Evolutionary conservation across 2,888 invertebrate species (phyloP).

Genomic region (Lasioglossum zephyrum): DNA sequence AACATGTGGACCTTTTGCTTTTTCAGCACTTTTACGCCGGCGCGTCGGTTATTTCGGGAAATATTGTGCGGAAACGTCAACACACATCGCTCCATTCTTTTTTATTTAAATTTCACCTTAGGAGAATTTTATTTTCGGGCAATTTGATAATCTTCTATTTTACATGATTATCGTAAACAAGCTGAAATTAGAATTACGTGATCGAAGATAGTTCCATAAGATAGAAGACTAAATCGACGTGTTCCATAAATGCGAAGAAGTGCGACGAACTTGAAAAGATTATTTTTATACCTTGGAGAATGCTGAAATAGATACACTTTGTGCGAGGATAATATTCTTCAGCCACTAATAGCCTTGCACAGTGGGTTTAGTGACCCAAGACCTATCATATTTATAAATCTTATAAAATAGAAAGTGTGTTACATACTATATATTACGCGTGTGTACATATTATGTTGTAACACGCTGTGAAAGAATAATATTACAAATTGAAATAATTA

Average conservation of each 20-base stretch:
- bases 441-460: neutral
- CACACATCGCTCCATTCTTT: conserved; percentile 11
- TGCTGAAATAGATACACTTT: conserved; percentile 22
- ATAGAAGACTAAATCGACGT: conserved; percentile 20
- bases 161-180: too few species aligned
- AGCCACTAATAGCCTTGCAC: neutral
- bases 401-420: neutral
- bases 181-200: neutral
- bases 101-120: neutral
- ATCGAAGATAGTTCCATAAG: neutral
- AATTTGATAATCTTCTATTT: neutral
- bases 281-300: conserved; percentile 22
- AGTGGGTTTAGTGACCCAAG: conserved; percentile 6
- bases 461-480: neutral
- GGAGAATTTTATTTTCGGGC: neutral
- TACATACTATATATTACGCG: neutral
- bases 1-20: conserved; percentile 29
- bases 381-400: neutral
- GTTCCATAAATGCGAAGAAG: neutral
- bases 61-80: conserved; percentile 34
- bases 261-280: conserved; percentile 3
- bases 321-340: neutral
- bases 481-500: neutral
- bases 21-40: conserved; percentile 23
- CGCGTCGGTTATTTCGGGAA: conserved; percentile 42